Percentiles rank a stretch among this genome's conserved stretches.
Conservation (phyloP, 2,113 vertebrate species). For the Pangasianodon gigas region DNA sequence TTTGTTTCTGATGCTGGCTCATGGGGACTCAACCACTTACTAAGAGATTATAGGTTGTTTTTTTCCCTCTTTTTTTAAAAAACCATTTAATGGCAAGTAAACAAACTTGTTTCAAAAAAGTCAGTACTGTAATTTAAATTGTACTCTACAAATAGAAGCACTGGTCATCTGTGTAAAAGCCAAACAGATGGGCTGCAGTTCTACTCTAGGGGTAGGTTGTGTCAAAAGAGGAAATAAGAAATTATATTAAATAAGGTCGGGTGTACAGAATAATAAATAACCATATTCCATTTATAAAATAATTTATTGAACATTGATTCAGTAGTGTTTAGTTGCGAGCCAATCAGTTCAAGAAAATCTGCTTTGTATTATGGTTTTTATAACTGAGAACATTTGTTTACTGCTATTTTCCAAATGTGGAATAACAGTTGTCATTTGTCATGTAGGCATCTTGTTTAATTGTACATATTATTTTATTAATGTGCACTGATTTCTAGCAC, state of each 20-base stretch:
- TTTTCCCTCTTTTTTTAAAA: neutral
- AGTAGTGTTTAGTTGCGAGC: constrained; percentile 9
- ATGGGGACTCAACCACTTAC: neutral
- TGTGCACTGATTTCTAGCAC: neutral
- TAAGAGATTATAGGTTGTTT: neutral
- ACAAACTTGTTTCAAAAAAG: neutral
- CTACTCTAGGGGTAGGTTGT: neutral
- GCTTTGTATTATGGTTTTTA: neutral
- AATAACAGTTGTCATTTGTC: neutral
- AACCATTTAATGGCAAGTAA: neutral
- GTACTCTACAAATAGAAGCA: neutral
- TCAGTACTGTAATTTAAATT: neutral
- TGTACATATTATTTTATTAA: neutral
- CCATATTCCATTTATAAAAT: neutral
- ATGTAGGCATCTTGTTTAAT: neutral
- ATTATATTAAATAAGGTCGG: neutral
- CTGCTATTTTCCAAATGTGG: neutral
- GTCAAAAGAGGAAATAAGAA: neutral
- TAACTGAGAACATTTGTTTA: neutral
- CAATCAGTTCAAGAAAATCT: neutral
- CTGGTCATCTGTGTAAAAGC: neutral
- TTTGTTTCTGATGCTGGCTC: neutral
- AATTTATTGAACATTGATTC: neutral
- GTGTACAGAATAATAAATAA: neutral
- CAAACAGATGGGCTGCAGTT: neutral